Conservation (phyloP, 2,113 vertebrate genomes). For the Dicerorhinus sumatrensis region DNA sequence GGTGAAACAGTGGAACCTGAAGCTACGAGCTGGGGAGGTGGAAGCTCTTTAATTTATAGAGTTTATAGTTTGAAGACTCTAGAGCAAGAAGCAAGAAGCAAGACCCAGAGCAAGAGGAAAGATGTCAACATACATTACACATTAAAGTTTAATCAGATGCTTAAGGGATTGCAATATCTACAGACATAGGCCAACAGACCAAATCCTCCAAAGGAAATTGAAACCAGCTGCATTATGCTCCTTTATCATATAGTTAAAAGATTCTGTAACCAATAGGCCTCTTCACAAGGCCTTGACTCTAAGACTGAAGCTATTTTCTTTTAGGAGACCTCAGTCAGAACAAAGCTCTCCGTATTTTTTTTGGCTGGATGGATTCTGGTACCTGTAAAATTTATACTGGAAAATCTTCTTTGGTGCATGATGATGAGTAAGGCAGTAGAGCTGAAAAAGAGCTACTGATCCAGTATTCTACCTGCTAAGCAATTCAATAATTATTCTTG, state of each 20-base stretch:
- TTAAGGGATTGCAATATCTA: background rate
- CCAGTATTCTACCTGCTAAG: background rate
- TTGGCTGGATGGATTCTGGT: background rate
- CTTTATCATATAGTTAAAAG: background rate
- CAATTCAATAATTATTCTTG: background rate
- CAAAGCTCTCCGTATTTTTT: background rate
- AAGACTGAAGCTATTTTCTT: background rate
- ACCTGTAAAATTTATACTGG: background rate
- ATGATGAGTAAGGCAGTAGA: background rate
- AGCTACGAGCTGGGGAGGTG: background rate
- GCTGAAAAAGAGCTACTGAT: background rate
- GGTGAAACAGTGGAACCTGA: background rate
- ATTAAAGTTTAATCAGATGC: background rate
- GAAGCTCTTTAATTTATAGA: background rate
- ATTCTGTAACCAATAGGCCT: background rate
- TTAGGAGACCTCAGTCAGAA: background rate
- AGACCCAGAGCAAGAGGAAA: background rate
- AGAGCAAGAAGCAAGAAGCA: background rate
- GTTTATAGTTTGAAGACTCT: background rate
- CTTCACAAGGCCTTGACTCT: background rate
- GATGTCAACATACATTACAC: background rate
- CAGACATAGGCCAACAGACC: background rate
- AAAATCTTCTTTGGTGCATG: background rate
- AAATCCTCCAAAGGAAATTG: background rate
- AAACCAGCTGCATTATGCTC: background rate